Evolutionary conservation across 2,113 vertebrate species (phyloP).

Genomic region (Carassius carassius): DNA sequence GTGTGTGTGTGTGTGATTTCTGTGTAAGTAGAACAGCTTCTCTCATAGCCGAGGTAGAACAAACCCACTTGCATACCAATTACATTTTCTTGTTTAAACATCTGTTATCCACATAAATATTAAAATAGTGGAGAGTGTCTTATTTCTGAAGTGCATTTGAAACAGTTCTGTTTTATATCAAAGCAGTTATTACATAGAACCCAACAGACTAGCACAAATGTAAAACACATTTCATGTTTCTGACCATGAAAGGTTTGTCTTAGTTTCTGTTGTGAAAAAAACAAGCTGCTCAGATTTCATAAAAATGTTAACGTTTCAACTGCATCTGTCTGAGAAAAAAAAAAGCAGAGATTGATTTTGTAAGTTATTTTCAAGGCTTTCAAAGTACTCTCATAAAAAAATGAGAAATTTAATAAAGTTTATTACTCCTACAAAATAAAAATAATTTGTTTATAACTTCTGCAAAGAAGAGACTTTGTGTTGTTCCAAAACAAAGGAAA

Average conservation of each 20-base stretch:
- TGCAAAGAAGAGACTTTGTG: no score
- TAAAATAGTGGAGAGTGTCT: neutral
- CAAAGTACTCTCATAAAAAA: no score
- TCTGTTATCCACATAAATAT: constrained; percentile 25
- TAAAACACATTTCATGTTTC: neutral
- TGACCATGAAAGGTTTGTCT: neutral
- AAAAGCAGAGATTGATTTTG: no score
- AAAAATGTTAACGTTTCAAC: no score
- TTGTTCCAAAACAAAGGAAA: no score
- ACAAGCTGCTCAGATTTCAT: no score
- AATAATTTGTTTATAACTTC: no score
- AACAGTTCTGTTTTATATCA: neutral
- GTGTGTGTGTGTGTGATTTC: neutral
- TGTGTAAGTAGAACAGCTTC: constrained; percentile 34
- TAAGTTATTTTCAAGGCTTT: no score
- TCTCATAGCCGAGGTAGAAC: neutral
- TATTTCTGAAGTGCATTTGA: constrained; percentile 1
- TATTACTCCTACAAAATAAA: no score
- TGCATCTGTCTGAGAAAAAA: no score
- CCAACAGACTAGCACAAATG: neutral
- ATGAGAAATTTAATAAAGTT: no score
- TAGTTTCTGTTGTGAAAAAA: no score
- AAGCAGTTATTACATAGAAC: neutral
- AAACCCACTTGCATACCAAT: constrained; percentile 34
- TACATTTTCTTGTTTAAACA: constrained; percentile 6